phyloP scores from a whole-genome alignment of 1,140 invertebrate genomes.

The Heliconius eleuchia region DNA sequence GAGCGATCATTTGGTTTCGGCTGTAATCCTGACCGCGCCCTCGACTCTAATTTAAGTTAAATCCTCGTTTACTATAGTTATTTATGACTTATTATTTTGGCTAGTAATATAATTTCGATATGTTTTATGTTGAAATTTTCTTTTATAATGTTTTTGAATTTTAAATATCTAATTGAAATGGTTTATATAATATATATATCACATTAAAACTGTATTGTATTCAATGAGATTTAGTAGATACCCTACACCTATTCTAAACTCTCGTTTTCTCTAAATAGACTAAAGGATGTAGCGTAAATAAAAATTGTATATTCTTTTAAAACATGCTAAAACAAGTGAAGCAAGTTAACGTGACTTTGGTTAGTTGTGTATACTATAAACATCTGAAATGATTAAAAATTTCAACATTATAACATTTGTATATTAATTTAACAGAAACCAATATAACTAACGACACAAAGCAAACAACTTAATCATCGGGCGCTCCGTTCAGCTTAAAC shows the following conservation, averaged over 20 bases:
- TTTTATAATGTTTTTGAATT: too few relatives aligned
- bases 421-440: constrained; percentile 10
- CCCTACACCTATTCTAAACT: too few relatives aligned
- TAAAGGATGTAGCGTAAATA: too few relatives aligned
- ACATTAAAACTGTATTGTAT: too few relatives aligned
- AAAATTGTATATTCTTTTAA: too few relatives aligned
- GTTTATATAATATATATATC: too few relatives aligned
- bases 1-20: constrained; percentile 55
- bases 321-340: too few relatives aligned
- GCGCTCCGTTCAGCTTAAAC: constrained; percentile 16
- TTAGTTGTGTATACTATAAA: not conserved
- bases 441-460: constrained; percentile 35
- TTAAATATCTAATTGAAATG: too few relatives aligned
- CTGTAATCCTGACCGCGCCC: constrained; percentile 74
- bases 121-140: not conserved
- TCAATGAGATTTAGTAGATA: too few relatives aligned
- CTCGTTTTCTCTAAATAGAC: too few relatives aligned
- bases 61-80: constrained; percentile 77
- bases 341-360: too few relatives aligned
- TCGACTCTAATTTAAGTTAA: constrained; percentile 71
- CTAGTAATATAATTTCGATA: not conserved
- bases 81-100: constrained; percentile 51
- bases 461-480: constrained; percentile 41
- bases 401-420: not conserved
- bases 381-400: not conserved